These are phyloP conservation scores for Apamea crenata DNA, from an alignment of 2,888 invertebrate species.

Conservation along the genomic window DNA sequence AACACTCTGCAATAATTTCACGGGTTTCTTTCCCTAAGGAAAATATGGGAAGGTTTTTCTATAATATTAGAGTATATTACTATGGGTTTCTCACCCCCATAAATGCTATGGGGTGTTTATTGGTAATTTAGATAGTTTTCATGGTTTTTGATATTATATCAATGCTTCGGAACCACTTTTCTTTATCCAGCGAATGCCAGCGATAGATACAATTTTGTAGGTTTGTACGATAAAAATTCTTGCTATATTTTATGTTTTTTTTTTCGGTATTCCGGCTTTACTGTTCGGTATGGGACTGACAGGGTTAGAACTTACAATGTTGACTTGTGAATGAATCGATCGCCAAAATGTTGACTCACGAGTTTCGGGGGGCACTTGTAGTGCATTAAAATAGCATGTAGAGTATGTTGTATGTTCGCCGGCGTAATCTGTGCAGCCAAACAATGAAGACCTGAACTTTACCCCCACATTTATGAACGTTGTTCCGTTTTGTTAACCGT, in stretches of 20 bases:
- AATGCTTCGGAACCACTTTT: slow-evolving; percentile 7
- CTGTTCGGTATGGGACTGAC: neutral
- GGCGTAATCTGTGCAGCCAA: too few species aligned
- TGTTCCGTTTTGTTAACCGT: too few species aligned
- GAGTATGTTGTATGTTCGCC: too few species aligned
- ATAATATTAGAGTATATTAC: slow-evolving; percentile 60
- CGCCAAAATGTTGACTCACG: too few species aligned
- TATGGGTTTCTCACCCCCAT: slow-evolving; percentile 61
- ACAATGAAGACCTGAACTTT: too few species aligned
- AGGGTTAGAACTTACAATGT: neutral
- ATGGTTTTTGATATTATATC: slow-evolving; percentile 40
- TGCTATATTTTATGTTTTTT: neutral
- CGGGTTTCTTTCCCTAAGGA: slow-evolving; percentile 38
- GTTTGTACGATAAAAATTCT: slow-evolving; percentile 1
- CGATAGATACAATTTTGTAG: neutral
- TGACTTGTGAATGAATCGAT: neutral
- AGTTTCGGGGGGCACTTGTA: neutral
- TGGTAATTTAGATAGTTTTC: slow-evolving; percentile 59
- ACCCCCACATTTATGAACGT: too few species aligned
- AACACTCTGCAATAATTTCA: slow-evolving; percentile 36
- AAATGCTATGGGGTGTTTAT: slow-evolving; percentile 59
- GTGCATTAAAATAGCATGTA: too few species aligned
- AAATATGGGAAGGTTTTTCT: slow-evolving; percentile 55
- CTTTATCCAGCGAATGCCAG: neutral
- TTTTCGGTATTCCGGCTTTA: neutral